Base-by-base conservation (phyloP, 2,888 invertebrate species). In the Laothoe populi region DNA sequence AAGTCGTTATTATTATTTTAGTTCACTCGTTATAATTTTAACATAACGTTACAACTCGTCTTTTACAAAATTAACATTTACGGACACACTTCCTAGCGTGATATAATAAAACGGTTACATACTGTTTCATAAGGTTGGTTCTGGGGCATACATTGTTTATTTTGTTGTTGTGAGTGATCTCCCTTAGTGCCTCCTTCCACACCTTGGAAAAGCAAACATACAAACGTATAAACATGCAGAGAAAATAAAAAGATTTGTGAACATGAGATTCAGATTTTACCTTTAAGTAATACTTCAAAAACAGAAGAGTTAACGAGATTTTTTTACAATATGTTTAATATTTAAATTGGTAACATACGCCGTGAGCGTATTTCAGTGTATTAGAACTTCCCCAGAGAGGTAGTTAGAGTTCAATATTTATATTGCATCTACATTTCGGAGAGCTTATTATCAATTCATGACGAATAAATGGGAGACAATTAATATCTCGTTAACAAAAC, bases 51-150 rank as follows among this genome's bases (percentile, higher is more conserved):
- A 49, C 11, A 16, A 5, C 38, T 8, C 31, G 0, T 13, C 4
- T 11, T 13, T 24, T 13, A 3, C 11, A 24, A 26, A 48, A 13
- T n/a, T 24, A 44, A 5, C 13, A 11, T 31, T 53, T 53, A 19
- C 53, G 19, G 11, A 53, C 16, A 53, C 19, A 53, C 19, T 16
- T 48, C 38, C 35, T 13, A 46, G 2, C 11, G 23, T 38, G 19
- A 26, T 24, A 16, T 24, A 69, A 68, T 57, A 16, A 45, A 63
- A 66, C 66, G 65, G 7, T 63, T 84, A 97, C 98, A 95, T 95
- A 99, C 99, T 99, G 99, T 94, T 99, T 99, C 96, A 97, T 98
- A 68, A 99, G 95, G 90, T 96, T 98, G 63, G 97, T 99, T 87
- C 96, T 95, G 26, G 98, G 98, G 88, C 99, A 99, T 72, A 98